phyloP scores from a whole-genome alignment of 2,113 vertebrate species.

The Murina feae region DNA sequence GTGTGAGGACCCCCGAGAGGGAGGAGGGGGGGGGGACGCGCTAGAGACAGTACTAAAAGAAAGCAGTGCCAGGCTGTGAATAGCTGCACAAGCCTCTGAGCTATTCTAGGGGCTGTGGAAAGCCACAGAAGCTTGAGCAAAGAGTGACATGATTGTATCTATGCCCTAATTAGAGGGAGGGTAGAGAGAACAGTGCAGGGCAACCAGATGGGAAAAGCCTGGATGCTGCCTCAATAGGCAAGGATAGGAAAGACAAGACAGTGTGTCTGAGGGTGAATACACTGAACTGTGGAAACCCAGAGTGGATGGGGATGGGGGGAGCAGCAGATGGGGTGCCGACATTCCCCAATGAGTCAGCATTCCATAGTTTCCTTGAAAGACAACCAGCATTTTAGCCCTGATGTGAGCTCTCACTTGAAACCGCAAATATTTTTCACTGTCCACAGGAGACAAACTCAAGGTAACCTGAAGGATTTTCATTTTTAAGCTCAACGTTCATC shows the following conservation, averaged over 20 bases:
- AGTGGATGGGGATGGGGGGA: rapidly evolving
- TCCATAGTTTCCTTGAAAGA: neutral
- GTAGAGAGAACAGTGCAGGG: neutral
- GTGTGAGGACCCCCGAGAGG: no score
- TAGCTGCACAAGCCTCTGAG: neutral
- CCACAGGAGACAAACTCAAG: neutral
- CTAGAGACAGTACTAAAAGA: neutral
- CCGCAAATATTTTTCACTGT: neutral
- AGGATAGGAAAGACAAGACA: neutral
- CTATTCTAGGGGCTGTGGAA: neutral
- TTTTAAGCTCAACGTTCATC: neutral
- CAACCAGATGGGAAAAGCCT: neutral
- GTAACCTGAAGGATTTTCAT: neutral
- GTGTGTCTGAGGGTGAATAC: neutral
- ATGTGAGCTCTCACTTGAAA: neutral
- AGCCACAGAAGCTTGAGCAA: neutral
- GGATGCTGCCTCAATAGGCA: neutral
- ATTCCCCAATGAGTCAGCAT: neutral
- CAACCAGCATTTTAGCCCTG: neutral
- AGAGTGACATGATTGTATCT: neutral
- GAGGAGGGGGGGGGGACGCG: no score
- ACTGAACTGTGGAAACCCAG: neutral
- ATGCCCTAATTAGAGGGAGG: neutral
- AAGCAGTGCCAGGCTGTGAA: neutral
- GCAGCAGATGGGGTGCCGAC: neutral